phyloP scores from a whole-genome alignment of 2,888 invertebrate genomes.

The Leucophora obtusa region DNA sequence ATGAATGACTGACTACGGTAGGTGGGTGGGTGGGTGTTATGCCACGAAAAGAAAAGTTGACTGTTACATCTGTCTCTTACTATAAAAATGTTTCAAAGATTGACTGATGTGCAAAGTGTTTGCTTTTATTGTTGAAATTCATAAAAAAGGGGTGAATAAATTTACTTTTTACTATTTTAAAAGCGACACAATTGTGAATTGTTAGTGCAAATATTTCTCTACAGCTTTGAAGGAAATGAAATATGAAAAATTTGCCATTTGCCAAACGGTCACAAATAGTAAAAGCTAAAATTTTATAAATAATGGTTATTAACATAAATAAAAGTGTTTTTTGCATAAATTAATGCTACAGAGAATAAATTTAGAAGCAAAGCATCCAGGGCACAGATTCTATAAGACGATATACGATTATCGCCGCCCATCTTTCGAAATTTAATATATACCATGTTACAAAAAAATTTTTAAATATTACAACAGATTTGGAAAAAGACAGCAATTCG shows the following conservation, averaged over 20 bases:
- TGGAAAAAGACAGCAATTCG: too few species aligned
- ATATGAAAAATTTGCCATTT: slow-evolving; percentile 7
- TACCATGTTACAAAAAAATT: too few species aligned
- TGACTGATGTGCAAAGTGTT: slow-evolving; percentile 8
- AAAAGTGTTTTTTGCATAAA: slow-evolving; percentile 10
- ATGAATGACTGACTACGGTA: not conserved
- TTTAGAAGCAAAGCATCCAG: not conserved
- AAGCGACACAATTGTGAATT: not conserved
- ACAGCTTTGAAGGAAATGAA: not conserved
- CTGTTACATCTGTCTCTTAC: not conserved
- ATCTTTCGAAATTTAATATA: too few species aligned
- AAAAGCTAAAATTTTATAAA: not conserved
- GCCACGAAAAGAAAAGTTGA: not conserved
- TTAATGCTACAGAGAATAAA: not conserved
- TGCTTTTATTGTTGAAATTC: slow-evolving; percentile 9
- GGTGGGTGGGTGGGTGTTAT: not conserved
- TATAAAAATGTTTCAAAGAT: not conserved
- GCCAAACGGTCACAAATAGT: slow-evolving; percentile 1
- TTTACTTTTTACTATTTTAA: slow-evolving; percentile 11
- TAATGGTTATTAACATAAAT: slow-evolving; percentile 30
- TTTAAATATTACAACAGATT: too few species aligned
- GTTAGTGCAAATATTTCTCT: not conserved
- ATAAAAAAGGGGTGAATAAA: slow-evolving; percentile 31
- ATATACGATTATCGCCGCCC: too few species aligned
- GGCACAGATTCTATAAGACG: too few species aligned